phyloP scores from a whole-genome alignment of 2,113 vertebrate species.

The Macaca mulatta region DNA sequence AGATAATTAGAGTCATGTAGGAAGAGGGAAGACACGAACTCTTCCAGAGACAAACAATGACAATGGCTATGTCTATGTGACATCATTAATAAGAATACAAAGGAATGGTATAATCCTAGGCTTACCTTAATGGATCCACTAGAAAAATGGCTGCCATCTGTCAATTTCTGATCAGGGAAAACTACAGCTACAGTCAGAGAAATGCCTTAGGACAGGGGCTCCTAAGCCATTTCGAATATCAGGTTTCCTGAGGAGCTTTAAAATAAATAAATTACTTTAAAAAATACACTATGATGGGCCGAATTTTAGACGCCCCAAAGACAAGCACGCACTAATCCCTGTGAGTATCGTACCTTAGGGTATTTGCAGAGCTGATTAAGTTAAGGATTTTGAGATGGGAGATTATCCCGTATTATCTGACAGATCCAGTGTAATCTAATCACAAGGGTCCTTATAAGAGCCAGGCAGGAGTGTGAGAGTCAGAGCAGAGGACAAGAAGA shows the following conservation, averaged over 20 bases:
- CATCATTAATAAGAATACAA: background rate
- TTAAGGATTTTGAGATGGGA: background rate
- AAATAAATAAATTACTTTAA: background rate
- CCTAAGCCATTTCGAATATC: background rate
- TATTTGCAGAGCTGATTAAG: background rate
- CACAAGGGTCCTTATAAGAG: background rate
- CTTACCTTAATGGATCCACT: background rate
- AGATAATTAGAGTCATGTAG: background rate
- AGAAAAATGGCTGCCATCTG: background rate
- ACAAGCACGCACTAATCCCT: background rate
- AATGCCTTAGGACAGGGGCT: background rate
- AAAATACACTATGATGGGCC: background rate
- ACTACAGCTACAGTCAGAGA: background rate
- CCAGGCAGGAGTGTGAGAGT: background rate
- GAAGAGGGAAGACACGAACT: background rate
- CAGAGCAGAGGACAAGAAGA: background rate
- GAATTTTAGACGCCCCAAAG: background rate
- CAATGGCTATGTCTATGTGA: background rate
- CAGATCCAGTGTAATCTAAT: background rate
- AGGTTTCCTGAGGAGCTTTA: slow-evolving; percentile 1
- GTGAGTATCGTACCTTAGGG: background rate
- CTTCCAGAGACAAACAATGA: background rate
- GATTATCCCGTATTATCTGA: background rate
- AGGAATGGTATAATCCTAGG: background rate
- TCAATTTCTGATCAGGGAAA: background rate